Conservation (phyloP, 2,888 invertebrate species). For the Epirrhoe tristata region DNA sequence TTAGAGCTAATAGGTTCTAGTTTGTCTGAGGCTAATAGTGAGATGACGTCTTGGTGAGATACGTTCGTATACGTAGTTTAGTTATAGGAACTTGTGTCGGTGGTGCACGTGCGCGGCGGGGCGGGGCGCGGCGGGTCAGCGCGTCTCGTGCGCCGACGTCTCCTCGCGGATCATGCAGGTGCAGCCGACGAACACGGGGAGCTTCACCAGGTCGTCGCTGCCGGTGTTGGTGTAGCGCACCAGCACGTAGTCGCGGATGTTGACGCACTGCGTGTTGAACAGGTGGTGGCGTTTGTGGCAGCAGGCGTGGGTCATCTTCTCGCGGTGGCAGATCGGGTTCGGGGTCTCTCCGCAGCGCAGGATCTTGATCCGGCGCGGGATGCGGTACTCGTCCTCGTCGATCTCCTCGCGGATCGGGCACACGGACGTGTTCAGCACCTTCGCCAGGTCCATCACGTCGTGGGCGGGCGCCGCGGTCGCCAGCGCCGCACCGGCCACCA, state of each 20-base stretch:
- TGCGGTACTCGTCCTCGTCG: slow-evolving; percentile 62
- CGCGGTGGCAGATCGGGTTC: slow-evolving; percentile 64
- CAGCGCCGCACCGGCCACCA: slow-evolving; percentile 39
- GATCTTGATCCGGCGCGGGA: slow-evolving; percentile 74
- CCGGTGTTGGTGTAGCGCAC: slow-evolving; percentile 59
- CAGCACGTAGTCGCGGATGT: slow-evolving; percentile 73
- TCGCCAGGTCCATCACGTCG: slow-evolving; percentile 55
- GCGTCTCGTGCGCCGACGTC: slow-evolving; percentile 47
- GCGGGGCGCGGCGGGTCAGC: slow-evolving; percentile 53
- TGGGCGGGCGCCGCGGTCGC: slow-evolving; percentile 42
- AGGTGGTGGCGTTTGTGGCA: slow-evolving; percentile 65
- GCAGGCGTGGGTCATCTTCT: slow-evolving; percentile 65
- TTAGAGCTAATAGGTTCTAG: too few relatives aligned
- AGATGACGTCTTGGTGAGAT: slow-evolving; percentile 15
- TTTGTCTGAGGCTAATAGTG: too few relatives aligned
- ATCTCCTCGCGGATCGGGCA: slow-evolving; percentile 69
- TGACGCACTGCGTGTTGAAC: slow-evolving; percentile 70
- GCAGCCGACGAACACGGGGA: slow-evolving; percentile 75
- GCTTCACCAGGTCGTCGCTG: slow-evolving; percentile 40
- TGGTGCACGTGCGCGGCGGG: slow-evolving; percentile 41
- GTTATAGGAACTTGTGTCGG: slow-evolving; percentile 39
- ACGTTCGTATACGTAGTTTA: slow-evolving; percentile 14
- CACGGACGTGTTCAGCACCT: slow-evolving; percentile 67
- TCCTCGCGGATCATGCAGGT: slow-evolving; percentile 68
- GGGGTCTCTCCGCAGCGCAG: slow-evolving; percentile 67